Base-by-base conservation (phyloP, 92 coral and sea anemone genomes). In the Epizoanthus stellaris region DNA sequence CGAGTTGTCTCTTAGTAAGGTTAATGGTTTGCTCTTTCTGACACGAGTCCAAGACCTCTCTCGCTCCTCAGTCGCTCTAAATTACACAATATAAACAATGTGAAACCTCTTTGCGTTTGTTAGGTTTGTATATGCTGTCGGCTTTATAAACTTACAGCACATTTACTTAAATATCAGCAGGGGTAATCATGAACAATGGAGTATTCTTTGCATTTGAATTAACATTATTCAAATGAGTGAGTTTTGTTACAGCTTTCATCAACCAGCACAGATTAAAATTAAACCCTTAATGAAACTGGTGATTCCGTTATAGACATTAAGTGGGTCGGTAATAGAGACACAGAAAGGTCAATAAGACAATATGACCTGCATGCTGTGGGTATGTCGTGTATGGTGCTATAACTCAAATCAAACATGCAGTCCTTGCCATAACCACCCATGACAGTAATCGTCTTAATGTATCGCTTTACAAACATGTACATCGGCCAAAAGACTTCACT, bases 161-260 rank as follows among this genome's bases (percentile, higher is more conserved):
- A 21, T 63, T 63, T 63, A 62, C 64, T 62, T 79, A 62, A 63
- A 64, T 42, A 13, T 43, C 45, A 40, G 45, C 83, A 45, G 56
- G 56, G 56, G 56, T 10, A 52, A 52, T 52, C 16, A 4, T 5
- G 42, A 62, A 64, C 72, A 79, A 62, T 15, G 25, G 17, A 38
- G 4, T 40, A 15, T 45, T 79, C 67, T 79, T 42, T 16, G 3
- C 0, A 58, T 40, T 61, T 79, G 72, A 79, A 8, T 62, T 36
- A 4, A 1, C 60, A 43, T 11, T 45, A 45, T 79, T 79, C 60
- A 79, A 79, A 79, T 63, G 43, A 63, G 61, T 43, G 56, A 10
- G 56, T 2, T 11, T 52, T 52, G 19, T 19, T 62, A 23, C 60
- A 11, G 21, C 59, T 79, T 62, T 79, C 43, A 23, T 39, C 83